Evolutionary conservation across 2,113 vertebrate genomes (phyloP).

Genomic region (Pycnonotus jocosus): DNA sequence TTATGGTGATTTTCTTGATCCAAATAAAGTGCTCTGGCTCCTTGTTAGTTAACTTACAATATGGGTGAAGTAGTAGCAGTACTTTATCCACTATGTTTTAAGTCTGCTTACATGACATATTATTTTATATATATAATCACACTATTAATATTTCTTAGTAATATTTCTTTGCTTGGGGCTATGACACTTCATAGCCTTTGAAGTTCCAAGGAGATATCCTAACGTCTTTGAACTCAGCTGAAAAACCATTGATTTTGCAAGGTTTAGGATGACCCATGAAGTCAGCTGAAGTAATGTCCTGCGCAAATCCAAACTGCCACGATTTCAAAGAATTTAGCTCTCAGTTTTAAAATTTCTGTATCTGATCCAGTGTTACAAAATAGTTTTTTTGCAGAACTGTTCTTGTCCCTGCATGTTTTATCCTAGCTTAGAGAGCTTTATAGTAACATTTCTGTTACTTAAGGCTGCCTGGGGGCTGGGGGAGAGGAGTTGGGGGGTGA

Average conservation of each 20-base stretch:
- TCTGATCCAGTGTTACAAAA: background rate
- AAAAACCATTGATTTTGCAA: background rate
- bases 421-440: background rate
- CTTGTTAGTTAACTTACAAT: background rate
- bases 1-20: background rate
- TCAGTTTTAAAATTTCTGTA: background rate
- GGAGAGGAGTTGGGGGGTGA: accelerated
- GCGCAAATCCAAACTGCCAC: background rate
- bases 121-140: background rate
- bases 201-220: background rate
- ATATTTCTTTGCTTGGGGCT: background rate
- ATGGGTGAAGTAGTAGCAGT: background rate
- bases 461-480: accelerated
- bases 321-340: background rate
- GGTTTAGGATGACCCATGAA: background rate
- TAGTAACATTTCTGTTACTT: background rate
- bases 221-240: background rate
- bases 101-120: background rate
- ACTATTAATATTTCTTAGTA: background rate
- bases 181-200: background rate
- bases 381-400: background rate
- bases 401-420: background rate
- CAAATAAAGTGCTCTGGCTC: background rate
- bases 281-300: background rate
- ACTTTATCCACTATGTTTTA: background rate